A percentile compares a stretch with the other conserved stretches of the same genome.
These are phyloP conservation scores for Harpagus bidentatus DNA, from an alignment of 2,113 vertebrate genomes.

Conservation along the genomic window DNA sequence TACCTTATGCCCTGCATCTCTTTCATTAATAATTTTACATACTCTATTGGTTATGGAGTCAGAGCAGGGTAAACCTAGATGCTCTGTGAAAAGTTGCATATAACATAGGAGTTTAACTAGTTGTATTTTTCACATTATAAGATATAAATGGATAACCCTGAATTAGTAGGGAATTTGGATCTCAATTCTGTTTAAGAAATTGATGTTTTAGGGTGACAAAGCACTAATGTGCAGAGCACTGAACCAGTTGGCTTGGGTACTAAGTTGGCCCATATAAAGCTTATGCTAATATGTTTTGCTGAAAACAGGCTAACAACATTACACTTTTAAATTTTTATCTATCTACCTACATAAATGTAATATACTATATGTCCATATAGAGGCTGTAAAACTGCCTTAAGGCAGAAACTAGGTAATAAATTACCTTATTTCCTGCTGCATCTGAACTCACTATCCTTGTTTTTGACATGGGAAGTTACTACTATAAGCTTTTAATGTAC, in stretches of 20 bases:
- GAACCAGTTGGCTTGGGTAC: not conserved
- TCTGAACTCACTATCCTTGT: not conserved
- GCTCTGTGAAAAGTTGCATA: not conserved
- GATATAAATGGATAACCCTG: not conserved
- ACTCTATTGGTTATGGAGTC: not conserved
- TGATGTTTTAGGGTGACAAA: not conserved
- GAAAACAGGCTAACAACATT: not conserved
- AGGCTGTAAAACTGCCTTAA: not conserved
- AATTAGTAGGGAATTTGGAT: not conserved
- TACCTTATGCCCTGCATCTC: not conserved
- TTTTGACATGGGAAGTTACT: not conserved
- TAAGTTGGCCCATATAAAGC: not conserved
- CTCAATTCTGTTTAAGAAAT: not conserved
- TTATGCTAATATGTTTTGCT: not conserved
- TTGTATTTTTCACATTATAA: not conserved
- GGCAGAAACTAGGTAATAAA: not conserved
- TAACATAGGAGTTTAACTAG: not conserved
- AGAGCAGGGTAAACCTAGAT: not conserved
- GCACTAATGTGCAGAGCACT: not conserved
- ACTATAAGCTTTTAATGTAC: not conserved
- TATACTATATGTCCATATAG: accelerated
- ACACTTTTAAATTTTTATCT: not conserved
- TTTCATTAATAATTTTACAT: not conserved
- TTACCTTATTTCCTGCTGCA: not conserved
- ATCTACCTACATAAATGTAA: not conserved